Evolutionary conservation across 2,888 invertebrate genomes (phyloP), one percentile per base, ranked within the genome.

Genomic region (Anoplius nigerrimus): DNA sequence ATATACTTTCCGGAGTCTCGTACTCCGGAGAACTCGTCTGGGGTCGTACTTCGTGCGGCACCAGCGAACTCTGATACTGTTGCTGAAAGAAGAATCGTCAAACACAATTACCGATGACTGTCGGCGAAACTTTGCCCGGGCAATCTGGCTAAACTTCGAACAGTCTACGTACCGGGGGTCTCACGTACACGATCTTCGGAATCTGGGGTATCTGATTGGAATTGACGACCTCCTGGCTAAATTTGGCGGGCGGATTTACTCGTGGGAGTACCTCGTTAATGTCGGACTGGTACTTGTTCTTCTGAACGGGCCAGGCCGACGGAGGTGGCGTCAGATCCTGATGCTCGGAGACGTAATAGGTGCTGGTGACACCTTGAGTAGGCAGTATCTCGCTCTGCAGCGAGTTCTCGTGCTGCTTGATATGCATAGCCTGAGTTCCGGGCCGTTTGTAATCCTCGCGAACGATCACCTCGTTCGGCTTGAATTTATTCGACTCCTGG

Each of bases 1-100:
- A 87, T 48, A 88, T 76, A 46, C 87, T 88, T 63, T 88, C 88
- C 0, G 88, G 88, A 0, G 88, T 88, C 65, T 87, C 88, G 66
- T 85, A 87, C 8, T 85, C 75, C 6, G 64, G 74, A 18, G 62
- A 64, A 2, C 15, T 34, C 53, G 74, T 75, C 24, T 69, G 71
- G 5, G 55, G 72, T 2, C 58, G 62, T 16, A 72, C 43, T 54
- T 75, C 84, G 34, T 84, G 51, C 2, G 84, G 84, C 11, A 81
- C 74, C 0, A 81, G 76, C 0, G 84, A 77, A 22, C 76, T 80
- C n/a, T 76, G 83, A 15, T 82, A 82, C 15, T 79, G 81, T 45
- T 74, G 74, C 42, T 72, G 79, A 34, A 34, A 2, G 11, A 34
- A 34, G 11, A 34, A 34, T 34, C 34, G 11, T 8, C 24, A 2